Conservation (phyloP, 1,140 invertebrate species). For the Bombus picipes region DNA sequence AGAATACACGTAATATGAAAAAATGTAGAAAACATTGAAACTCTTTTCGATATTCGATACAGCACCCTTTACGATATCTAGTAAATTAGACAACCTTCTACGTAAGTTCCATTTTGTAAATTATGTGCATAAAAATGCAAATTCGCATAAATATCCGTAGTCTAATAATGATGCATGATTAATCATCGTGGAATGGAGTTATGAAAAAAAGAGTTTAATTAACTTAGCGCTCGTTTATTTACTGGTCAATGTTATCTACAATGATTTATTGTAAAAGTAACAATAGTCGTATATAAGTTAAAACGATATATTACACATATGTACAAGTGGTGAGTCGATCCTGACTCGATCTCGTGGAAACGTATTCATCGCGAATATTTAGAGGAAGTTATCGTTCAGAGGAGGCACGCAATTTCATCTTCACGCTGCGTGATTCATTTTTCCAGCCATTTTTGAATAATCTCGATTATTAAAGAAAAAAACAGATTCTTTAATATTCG, state of each 20-base stretch:
- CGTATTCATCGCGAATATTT: background rate
- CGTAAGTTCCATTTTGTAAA: no score
- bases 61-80: no score
- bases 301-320: constrained; percentile 79
- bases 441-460: background rate
- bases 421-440: background rate
- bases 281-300: constrained; percentile 79
- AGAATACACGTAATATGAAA: no score
- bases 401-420: background rate
- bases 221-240: constrained; percentile 74
- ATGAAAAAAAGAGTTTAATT: constrained; percentile 42
- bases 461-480: background rate
- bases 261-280: constrained; percentile 80
- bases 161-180: no score
- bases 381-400: background rate
- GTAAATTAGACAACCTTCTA: no score
- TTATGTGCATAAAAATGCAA: no score
- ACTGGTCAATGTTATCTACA: constrained; percentile 77
- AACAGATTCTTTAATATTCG: background rate
- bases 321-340: constrained; percentile 64
- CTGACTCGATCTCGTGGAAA: constrained; percentile 15
- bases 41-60: no score
- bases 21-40: no score
- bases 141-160: no score
- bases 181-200: background rate